Conservation (phyloP, 2,888 invertebrate genomes). For the Drosophila histrio region DNA sequence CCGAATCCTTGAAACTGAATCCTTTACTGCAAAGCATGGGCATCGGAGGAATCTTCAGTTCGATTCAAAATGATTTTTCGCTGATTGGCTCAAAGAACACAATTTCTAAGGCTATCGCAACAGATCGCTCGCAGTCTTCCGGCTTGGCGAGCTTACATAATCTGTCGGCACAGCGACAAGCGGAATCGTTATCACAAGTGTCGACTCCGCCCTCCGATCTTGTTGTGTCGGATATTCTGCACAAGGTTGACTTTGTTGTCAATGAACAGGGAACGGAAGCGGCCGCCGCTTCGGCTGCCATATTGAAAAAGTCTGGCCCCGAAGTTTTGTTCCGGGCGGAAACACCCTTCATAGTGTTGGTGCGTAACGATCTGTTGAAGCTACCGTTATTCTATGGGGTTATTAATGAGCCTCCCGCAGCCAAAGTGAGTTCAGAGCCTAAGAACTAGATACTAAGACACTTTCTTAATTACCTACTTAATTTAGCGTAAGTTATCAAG, state of each 20-base stretch:
- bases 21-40: conserved; percentile 86
- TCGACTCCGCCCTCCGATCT: conserved; percentile 76
- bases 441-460: conserved; percentile 14
- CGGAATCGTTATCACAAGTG: conserved; percentile 84
- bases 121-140: background rate
- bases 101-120: background rate
- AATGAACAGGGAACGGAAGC: conserved; percentile 89
- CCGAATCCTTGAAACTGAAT: conserved; percentile 32
- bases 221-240: conserved; percentile 86
- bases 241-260: conserved; percentile 87
- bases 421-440: conserved; percentile 8
- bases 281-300: conserved; percentile 86
- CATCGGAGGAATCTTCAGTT: conserved; percentile 87
- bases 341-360: conserved; percentile 88
- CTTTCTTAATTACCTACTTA: conserved; percentile 8
- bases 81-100: conserved; percentile 84
- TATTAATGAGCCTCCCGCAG: conserved; percentile 85
- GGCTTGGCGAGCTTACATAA: conserved; percentile 82
- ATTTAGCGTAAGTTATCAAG: conserved; percentile 7
- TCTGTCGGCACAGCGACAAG: conserved; percentile 87
- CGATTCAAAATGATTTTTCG: conserved; percentile 87
- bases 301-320: conserved; percentile 86
- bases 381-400: conserved; percentile 88
- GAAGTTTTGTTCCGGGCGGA: conserved; percentile 85
- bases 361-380: conserved; percentile 87